phyloP scores from a whole-genome alignment of 2,888 invertebrate species.

The Ormyrus thymus region DNA sequence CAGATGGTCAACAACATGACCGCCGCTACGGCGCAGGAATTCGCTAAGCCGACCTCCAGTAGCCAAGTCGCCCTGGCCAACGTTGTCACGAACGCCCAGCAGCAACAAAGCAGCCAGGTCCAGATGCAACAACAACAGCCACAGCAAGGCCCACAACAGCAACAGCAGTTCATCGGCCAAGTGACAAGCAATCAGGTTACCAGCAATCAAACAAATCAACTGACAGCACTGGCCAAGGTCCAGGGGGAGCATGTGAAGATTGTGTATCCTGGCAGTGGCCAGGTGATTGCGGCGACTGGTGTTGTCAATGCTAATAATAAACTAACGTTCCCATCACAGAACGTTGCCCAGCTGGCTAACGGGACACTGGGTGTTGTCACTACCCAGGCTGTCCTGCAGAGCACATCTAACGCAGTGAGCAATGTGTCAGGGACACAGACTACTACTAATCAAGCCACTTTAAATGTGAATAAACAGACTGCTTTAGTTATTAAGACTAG shows the following conservation, averaged over 20 bases:
- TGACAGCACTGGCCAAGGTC: slow-evolving; percentile 64
- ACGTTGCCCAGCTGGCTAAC: slow-evolving; percentile 79
- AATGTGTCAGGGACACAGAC: slow-evolving; percentile 58
- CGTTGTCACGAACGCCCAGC: slow-evolving; percentile 31
- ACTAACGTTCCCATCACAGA: slow-evolving; percentile 80
- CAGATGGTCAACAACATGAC: slow-evolving; percentile 51
- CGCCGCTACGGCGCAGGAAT: slow-evolving; percentile 37
- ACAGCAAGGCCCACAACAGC: slow-evolving; percentile 35
- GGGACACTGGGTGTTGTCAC: slow-evolving; percentile 81
- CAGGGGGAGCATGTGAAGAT: slow-evolving; percentile 72
- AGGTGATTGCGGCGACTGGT: slow-evolving; percentile 70
- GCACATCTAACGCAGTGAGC: slow-evolving; percentile 74
- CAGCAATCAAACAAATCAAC: slow-evolving; percentile 52
- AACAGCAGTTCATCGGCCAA: slow-evolving; percentile 62
- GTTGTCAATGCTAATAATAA: slow-evolving; percentile 76
- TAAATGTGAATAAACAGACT: slow-evolving; percentile 68
- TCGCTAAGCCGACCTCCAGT: slow-evolving; percentile 29
- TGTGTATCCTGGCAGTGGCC: slow-evolving; percentile 71
- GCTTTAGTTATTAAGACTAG: slow-evolving; percentile 75
- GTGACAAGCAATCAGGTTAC: slow-evolving; percentile 63
- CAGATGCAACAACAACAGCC: slow-evolving; percentile 22
- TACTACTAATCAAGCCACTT: slow-evolving; percentile 51
- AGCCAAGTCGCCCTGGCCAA: slow-evolving; percentile 22
- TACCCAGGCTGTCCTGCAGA: slow-evolving; percentile 77
- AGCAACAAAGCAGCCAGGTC: slow-evolving; percentile 12